phyloP scores from a whole-genome alignment of 2,888 invertebrate genomes.

The Choreutis nemorana region DNA sequence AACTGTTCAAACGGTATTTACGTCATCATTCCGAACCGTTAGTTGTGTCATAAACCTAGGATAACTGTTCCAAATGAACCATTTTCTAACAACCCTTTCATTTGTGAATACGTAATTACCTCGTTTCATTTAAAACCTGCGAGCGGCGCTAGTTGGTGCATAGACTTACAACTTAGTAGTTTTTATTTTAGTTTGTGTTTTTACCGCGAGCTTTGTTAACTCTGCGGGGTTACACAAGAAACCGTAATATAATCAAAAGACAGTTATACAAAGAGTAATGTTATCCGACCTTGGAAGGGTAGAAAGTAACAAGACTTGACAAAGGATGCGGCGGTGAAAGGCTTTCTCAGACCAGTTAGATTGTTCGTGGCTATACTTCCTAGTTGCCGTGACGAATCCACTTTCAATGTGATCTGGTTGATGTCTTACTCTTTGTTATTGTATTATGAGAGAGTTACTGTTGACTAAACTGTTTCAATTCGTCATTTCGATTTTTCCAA shows the following conservation, averaged over 20 bases:
- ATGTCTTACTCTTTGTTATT: too few relatives aligned
- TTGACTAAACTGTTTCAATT: too few relatives aligned
- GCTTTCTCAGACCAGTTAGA: conserved; percentile 18
- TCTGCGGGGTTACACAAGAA: too few relatives aligned
- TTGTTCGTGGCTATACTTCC: conserved; percentile 37
- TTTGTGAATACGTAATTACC: conserved; percentile 48
- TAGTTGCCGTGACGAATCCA: conserved; percentile 39
- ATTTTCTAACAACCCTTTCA: conserved; percentile 55
- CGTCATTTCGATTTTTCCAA: too few relatives aligned
- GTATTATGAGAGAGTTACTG: too few relatives aligned
- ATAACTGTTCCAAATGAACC: conserved; percentile 44
- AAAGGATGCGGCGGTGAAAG: conserved; percentile 54
- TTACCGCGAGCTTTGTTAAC: too few relatives aligned
- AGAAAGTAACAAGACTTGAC: conserved; percentile 40
- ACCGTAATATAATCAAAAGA: conserved; percentile 41
- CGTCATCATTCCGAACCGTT: conserved; percentile 36
- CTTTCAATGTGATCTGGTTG: too few relatives aligned
- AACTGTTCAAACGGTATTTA: conserved; percentile 21
- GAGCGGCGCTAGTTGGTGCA: too few relatives aligned
- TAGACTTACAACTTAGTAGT: too few relatives aligned
- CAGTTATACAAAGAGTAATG: conserved; percentile 50
- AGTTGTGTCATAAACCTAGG: conserved; percentile 32
- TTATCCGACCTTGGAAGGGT: conserved; percentile 34
- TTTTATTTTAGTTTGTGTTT: too few relatives aligned
- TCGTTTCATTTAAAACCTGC: too few relatives aligned